Conservation (phyloP, 1,140 invertebrate species). For the Aphaenogaster ashmeadi region DNA sequence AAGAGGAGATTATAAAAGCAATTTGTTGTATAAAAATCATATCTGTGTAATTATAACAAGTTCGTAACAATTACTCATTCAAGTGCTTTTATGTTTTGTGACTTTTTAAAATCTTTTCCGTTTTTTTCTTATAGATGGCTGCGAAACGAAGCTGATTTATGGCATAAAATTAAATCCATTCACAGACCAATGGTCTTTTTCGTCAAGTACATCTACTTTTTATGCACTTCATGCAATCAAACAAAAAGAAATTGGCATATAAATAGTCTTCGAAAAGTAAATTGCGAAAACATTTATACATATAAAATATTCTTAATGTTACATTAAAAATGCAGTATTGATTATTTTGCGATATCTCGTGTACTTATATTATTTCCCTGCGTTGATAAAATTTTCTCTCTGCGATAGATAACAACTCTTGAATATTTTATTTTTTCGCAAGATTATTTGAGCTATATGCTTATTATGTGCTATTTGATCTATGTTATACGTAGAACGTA, state of each 20-base stretch:
- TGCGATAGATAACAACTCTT: background rate
- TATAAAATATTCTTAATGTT: background rate
- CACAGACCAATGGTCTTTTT: constrained; percentile 91
- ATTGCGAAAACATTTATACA: background rate
- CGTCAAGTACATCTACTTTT: constrained; percentile 89
- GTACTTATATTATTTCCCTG: background rate
- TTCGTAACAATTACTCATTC: background rate
- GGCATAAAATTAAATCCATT: constrained; percentile 92
- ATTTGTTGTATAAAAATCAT: constrained; percentile 9
- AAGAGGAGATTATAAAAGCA: background rate
- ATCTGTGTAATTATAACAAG: background rate
- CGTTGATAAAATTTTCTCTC: background rate
- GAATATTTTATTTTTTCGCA: background rate
- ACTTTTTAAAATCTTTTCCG: background rate
- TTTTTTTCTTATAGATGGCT: constrained; percentile 84
- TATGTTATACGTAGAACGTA: constrained; percentile 6
- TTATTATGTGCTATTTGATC: constrained; percentile 42
- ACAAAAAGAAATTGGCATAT: constrained; percentile 33
- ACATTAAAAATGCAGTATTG: background rate
- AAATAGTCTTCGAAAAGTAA: background rate
- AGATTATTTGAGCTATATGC: background rate
- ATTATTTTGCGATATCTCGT: background rate
- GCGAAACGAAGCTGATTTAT: constrained; percentile 89
- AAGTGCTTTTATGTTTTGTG: background rate
- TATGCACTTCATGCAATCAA: constrained; percentile 93